These are phyloP conservation scores for Diarsia rubi DNA, from an alignment of 2,888 invertebrate genomes.

Conservation along the genomic window DNA sequence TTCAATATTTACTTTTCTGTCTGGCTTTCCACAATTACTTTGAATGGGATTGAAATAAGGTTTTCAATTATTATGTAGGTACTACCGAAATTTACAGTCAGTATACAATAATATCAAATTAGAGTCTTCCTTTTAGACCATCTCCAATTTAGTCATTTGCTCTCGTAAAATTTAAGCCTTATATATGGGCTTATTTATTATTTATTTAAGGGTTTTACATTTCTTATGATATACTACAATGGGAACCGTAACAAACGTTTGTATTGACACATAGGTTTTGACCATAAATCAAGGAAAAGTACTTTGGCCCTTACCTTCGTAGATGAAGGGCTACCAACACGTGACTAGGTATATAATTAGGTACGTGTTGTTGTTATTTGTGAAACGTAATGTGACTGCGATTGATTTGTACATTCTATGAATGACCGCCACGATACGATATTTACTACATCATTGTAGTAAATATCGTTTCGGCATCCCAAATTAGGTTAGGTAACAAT, in stretches of 20 bases:
- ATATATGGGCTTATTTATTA: too few relatives aligned
- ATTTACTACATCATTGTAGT: too few relatives aligned
- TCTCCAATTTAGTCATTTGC: neutral
- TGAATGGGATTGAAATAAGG: neutral
- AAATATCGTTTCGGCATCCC: neutral
- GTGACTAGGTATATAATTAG: conserved; percentile 44
- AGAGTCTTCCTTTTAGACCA: neutral
- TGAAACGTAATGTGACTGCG: conserved; percentile 35
- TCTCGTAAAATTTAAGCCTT: neutral
- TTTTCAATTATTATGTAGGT: neutral
- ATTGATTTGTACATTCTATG: conserved; percentile 26
- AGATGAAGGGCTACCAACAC: conserved; percentile 46
- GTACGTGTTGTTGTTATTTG: conserved; percentile 40
- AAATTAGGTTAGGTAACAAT: neutral
- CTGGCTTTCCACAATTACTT: neutral
- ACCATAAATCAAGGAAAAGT: conserved; percentile 30
- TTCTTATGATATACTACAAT: neutral
- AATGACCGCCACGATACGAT: too few relatives aligned
- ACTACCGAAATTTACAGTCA: neutral
- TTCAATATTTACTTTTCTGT: too few relatives aligned
- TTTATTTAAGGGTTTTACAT: too few relatives aligned
- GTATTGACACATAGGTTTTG: conserved; percentile 25
- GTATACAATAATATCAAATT: too few relatives aligned
- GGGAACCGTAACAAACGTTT: conserved; percentile 12
- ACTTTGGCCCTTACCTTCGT: conserved; percentile 22